These are phyloP conservation scores for Tinea semifulvella DNA, from an alignment of 2,888 invertebrate genomes.

Conservation along the genomic window DNA sequence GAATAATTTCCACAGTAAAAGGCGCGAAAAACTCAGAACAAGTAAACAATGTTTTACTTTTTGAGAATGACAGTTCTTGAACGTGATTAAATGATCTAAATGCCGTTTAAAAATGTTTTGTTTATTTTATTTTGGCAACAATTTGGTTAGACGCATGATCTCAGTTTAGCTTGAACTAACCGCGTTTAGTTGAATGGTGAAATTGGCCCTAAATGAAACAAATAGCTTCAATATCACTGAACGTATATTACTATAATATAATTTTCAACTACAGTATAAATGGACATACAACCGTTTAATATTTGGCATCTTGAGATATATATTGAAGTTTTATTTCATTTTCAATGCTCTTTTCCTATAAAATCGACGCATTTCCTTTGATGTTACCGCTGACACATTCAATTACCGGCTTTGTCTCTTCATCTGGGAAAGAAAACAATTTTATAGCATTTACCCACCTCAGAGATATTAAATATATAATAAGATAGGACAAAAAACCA, in stretches of 20 bases:
- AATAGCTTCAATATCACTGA: conserved; percentile 4
- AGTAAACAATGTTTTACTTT: neutral
- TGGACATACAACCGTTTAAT: conserved; percentile 56
- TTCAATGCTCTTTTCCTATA: neutral
- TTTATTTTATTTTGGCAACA: too few relatives aligned
- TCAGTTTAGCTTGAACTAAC: too few relatives aligned
- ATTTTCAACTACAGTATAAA: conserved; percentile 44
- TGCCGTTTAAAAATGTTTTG: too few relatives aligned
- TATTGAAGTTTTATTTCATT: neutral
- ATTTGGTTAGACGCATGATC: too few relatives aligned
- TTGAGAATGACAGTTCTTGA: too few relatives aligned
- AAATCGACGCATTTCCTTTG: conserved; percentile 2
- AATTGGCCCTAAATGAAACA: neutral
- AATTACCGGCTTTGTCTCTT: conserved; percentile 35
- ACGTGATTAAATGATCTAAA: too few relatives aligned
- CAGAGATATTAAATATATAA: too few relatives aligned
- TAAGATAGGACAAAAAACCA: too few relatives aligned
- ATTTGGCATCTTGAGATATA: conserved; percentile 52
- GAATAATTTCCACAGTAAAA: too few relatives aligned
- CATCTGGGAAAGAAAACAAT: conserved; percentile 31
- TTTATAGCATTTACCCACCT: neutral
- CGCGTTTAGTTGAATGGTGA: too few relatives aligned
- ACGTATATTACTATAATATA: conserved; percentile 3
- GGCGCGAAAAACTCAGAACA: too few relatives aligned
- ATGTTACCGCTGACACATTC: conserved; percentile 27